Base-by-base conservation (phyloP, 2,797 vertebrate genomes). In the Oreochromis mossambicus region DNA sequence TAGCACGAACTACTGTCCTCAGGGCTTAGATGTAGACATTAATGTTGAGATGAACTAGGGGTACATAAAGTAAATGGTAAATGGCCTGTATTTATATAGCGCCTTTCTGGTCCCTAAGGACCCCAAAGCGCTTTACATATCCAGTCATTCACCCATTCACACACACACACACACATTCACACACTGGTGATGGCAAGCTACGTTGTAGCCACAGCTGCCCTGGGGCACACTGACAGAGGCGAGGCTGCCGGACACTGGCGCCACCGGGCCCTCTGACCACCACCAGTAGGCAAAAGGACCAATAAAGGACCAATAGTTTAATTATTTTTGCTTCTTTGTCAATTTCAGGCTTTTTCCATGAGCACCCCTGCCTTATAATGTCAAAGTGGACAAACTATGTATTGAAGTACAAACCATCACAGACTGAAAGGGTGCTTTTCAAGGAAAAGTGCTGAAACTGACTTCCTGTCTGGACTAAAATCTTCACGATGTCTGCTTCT, bases 381-480 rank as follows among this genome's bases (percentile, higher is more conserved):
- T 76, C 26, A 66, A 36, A 76, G 19, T 43, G 46, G 61, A 83
- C 52, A 81, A 78, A 70, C 13, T 77, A 17, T 15, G 17, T 5
- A 81, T 56, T 26, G 9, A 80, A 82, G 75, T 63, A 66, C 79
- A 38, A 46, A 83, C 34, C 24, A 73, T 76, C 55, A 83, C 21
- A 81, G 68, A 81, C 24, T 50, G 43, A 52, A 76, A 21, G 46
- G 55, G n/a, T 80, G 58, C 15, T 8, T 34, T 82, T 76, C n/a
- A 80, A 80, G 76, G 8, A 29, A 14, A 93, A 79, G 54, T 87
- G 81, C 90, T 88, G 87, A 93, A 41, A 19, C 13, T 0, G 15
- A 87, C 81, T 90, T 91, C 85, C 88, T 82, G 86, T 90, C 85
- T 86, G 61, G 51, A 36, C 10, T n/a, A 51, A 13, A 34, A 55